Conservation (phyloP, 2,797 vertebrate genomes). For the Anguilla marmorata region DNA sequence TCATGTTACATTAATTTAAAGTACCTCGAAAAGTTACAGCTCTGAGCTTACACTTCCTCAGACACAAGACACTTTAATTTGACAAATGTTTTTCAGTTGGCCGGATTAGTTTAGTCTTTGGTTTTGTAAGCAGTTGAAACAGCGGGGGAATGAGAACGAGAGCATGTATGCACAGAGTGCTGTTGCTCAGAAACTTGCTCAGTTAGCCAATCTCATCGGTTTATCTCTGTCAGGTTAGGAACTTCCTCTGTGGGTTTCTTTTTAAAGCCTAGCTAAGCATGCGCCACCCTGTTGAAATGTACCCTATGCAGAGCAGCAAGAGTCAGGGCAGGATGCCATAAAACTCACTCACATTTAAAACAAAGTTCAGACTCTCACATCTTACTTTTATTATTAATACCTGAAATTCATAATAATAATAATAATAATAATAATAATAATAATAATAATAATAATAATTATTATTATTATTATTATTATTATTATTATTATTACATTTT, state of each 20-base stretch:
- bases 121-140: not conserved
- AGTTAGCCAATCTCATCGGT: slow-evolving; percentile 23
- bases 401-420: not conserved
- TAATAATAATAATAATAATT: not conserved
- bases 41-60: not conserved
- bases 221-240: slow-evolving; percentile 25
- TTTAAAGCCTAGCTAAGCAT: slow-evolving; percentile 13
- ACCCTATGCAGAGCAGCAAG: slow-evolving; percentile 14
- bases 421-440: not conserved
- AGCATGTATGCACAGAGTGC: not conserved
- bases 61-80: not conserved
- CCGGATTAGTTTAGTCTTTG: not conserved
- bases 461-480: not conserved
- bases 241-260: slow-evolving; percentile 26
- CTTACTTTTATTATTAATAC: not conserved
- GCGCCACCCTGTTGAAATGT: slow-evolving; percentile 5
- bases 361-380: not conserved
- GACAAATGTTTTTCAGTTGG: not conserved
- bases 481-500: not conserved
- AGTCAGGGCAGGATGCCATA: not conserved
- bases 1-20: not conserved
- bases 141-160: not conserved
- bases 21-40: not conserved
- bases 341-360: not conserved
- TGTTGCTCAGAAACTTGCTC: not conserved